Conservation (phyloP, 2,888 invertebrate genomes). For the Drosophila flavopinicola region DNA sequence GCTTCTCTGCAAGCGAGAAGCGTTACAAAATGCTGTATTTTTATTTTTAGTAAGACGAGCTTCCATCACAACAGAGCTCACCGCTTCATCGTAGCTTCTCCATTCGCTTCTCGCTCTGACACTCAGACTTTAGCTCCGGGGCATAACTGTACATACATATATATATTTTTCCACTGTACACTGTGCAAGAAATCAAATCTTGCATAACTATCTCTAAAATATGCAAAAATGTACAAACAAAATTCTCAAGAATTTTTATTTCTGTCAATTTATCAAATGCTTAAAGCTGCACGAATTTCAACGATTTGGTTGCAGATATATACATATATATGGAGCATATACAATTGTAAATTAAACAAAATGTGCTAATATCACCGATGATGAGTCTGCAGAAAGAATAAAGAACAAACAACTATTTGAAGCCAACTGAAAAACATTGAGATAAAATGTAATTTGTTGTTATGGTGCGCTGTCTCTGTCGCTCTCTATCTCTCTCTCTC, state of each 20-base stretch:
- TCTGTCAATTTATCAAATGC: constrained; percentile 22
- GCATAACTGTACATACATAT: constrained; percentile 24
- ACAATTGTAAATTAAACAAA: constrained; percentile 22
- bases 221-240: background rate
- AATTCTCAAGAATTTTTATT: background rate
- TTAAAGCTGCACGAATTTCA: constrained; percentile 14
- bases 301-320: constrained; percentile 30
- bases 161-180: constrained; percentile 52
- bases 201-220: constrained; percentile 16
- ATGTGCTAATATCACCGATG: constrained; percentile 32
- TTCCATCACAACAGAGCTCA: background rate
- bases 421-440: constrained; percentile 27
- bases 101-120: background rate
- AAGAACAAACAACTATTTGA: constrained; percentile 23
- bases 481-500: background rate
- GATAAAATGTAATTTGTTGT: constrained; percentile 50
- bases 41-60: constrained; percentile 2
- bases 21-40: background rate
- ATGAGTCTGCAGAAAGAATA: constrained; percentile 33
- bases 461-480: constrained; percentile 23
- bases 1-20: background rate
- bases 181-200: constrained; percentile 23
- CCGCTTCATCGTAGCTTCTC: background rate
- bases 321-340: constrained; percentile 4
- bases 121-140: constrained; percentile 1